These are phyloP conservation scores for Terebella lapidaria DNA, from an alignment of 2,888 invertebrate species.

Conservation along the genomic window DNA sequence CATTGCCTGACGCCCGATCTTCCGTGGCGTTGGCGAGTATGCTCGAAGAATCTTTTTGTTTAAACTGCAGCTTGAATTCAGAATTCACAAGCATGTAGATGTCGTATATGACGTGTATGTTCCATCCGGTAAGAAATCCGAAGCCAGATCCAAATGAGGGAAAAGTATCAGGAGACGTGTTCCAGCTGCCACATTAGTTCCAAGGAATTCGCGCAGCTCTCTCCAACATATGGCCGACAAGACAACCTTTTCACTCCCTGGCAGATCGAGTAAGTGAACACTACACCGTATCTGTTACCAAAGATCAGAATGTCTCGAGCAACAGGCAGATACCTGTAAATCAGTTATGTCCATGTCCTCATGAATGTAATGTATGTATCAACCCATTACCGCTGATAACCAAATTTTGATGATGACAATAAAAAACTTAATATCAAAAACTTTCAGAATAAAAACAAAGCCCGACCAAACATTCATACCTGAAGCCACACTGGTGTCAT, in stretches of 20 bases:
- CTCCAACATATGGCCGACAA: background rate
- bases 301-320: conserved; percentile 15
- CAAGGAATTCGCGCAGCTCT: background rate
- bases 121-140: background rate
- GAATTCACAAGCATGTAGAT: conserved; percentile 16
- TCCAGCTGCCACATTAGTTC: background rate
- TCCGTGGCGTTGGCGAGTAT: conserved; percentile 18
- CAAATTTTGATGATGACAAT: no score
- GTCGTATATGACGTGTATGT: conserved; percentile 19
- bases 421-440: no score
- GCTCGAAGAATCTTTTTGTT: conserved; percentile 9
- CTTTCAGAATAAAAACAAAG: no score
- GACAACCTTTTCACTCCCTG: conserved; percentile 20
- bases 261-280: conserved; percentile 15
- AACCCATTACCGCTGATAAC: no score
- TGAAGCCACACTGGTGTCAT: no score
- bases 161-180: conserved; percentile 2
- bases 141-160: conserved; percentile 1
- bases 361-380: no score
- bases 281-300: conserved; percentile 19
- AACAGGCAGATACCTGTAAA: conserved; percentile 4
- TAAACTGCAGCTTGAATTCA: conserved; percentile 2
- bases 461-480: no score
- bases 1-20: conserved; percentile 9
- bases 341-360: conserved; percentile 15